Percentiles rank a stretch among this genome's conserved stretches.
Conservation (phyloP, 2,113 vertebrate genomes). For the Gasterosteus nipponicus region DNA sequence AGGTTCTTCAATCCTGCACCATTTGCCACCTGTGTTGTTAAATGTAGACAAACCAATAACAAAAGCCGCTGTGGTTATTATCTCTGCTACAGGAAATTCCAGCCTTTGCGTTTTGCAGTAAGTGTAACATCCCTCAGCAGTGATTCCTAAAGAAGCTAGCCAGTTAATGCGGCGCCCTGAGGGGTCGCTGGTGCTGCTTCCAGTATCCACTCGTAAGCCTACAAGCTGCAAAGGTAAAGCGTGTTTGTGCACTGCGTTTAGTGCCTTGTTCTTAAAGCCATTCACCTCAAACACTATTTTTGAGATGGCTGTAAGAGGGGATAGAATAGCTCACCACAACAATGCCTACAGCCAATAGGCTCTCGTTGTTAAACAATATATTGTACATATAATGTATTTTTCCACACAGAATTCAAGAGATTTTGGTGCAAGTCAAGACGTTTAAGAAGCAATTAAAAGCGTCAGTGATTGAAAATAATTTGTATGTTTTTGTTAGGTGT, state of each 20-base stretch:
- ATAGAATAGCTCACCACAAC: background rate
- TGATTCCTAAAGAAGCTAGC: background rate
- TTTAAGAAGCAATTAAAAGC: constrained; percentile 22
- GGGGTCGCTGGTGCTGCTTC: background rate
- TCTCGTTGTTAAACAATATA: too few species aligned
- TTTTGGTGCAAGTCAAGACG: background rate
- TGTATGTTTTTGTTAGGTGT: constrained; percentile 16
- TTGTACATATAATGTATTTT: background rate
- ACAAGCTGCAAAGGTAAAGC: constrained; percentile 1
- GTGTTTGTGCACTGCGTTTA: background rate
- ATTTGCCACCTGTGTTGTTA: background rate
- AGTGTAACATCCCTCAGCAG: background rate
- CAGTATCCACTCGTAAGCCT: background rate
- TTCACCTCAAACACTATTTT: background rate
- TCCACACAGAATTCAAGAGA: constrained; percentile 8
- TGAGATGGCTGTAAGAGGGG: background rate
- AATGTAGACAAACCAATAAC: background rate
- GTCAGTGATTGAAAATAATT: constrained; percentile 7
- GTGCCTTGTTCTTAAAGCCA: background rate
- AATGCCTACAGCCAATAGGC: background rate
- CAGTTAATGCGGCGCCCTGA: constrained; percentile 4
- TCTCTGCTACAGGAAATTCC: background rate
- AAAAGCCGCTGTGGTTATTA: background rate
- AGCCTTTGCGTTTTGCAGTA: background rate
- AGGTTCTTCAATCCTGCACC: background rate